Percentiles rank a stretch among this genome's conserved stretches.
phyloP scores from a whole-genome alignment of 2,797 vertebrate species.

The Malurus splendens region DNA sequence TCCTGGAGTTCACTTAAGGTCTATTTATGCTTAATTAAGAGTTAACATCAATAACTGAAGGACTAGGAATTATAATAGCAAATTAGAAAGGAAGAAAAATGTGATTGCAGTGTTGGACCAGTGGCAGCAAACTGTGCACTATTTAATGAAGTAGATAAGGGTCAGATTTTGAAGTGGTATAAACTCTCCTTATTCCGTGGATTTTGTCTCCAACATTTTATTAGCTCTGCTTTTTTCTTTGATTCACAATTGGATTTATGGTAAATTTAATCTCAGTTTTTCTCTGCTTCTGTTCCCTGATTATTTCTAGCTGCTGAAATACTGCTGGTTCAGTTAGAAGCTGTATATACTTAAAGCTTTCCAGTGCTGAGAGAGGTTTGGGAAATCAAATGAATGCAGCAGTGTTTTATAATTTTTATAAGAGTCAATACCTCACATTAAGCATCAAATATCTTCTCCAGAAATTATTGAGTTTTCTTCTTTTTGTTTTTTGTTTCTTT shows the following conservation, averaged over 20 bases:
- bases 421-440: not conserved
- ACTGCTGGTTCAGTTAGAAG: not conserved
- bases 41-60: not conserved
- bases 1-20: not conserved
- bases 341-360: not conserved
- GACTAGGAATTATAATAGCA: not conserved
- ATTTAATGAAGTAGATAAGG: not conserved
- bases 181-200: not conserved
- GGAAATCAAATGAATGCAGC: not conserved
- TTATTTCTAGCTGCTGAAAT: not conserved
- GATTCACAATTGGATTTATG: not conserved
- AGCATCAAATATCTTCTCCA: not conserved
- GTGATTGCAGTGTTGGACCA: not conserved
- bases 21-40: not conserved
- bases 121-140: not conserved
- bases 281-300: not conserved
- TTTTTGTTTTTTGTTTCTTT: not conserved
- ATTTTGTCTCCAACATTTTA: not conserved
- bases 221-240: not conserved
- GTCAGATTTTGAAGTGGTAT: not conserved
- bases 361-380: not conserved
- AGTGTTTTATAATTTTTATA: not conserved
- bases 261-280: not conserved
- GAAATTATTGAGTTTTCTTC: rapidly evolving
- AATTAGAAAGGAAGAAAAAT: not conserved